Evolutionary conservation across 2,888 invertebrate species (phyloP), one percentile per base, ranked within the genome.

Genomic region (Folsomia candida): DNA sequence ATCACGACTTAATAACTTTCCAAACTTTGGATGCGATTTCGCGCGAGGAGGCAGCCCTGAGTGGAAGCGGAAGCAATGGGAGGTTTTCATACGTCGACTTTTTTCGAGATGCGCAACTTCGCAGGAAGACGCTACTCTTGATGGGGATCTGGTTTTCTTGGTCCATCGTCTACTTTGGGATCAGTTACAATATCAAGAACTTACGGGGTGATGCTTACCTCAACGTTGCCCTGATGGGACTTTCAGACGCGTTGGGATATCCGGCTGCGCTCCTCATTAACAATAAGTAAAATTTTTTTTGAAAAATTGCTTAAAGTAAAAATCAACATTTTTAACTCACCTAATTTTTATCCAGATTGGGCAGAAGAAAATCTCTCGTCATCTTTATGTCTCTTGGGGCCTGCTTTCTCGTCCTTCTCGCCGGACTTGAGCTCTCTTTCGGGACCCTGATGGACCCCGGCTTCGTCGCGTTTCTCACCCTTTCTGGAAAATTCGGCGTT

Each of bases 111-210:
- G 20, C n/a, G 0, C 29, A 29, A 6, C 60, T 76, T 18, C 60
- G 75, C 1, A 26, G 28, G 20, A 77, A 77, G 54, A 75, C 74
- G 1, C 60, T 75, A 20, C 63, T 72, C 9, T 68, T 77, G 14
- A 74, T 74, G 74, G 70, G 73, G 0, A 74, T 73, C 51, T 76
- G 76, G 77, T 77, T 76, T 37, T 60, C 74, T 0, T 73, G 75
- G 77, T 47, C 71, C 2, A 47, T 71, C 14, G 73, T 74, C 3
- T 77, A 77, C 29, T 77, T 70, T 68, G 77, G 77, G 28, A 62
- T 78, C 11, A 75, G 76, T 25, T 78, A 72, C 67, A 78, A 78
- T 65, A 69, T 71, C 1, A 75, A 74, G 51, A 78, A 75, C 54
- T 51, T 76, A 29, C 60, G 51, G 2, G 76, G 75, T 20, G 68